Conservation (phyloP, 2,113 vertebrate species). For the Neodon shergylaensis region DNA sequence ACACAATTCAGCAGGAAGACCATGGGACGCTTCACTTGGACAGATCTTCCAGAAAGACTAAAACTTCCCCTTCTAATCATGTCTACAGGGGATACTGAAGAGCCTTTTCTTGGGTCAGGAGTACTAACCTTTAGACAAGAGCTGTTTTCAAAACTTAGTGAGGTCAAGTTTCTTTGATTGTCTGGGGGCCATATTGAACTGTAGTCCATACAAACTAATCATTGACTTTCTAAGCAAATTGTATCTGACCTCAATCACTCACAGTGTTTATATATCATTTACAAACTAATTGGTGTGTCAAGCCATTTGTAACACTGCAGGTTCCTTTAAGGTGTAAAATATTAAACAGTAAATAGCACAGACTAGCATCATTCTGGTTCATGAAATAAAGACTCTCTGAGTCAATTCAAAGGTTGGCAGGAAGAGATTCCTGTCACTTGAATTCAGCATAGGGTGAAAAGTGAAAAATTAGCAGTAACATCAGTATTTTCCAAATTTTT, state of each 20-base stretch:
- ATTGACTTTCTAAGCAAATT: slow-evolving; percentile 41
- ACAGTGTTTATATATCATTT: slow-evolving; percentile 42
- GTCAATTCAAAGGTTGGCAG: slow-evolving; percentile 19
- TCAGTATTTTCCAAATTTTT: slow-evolving; percentile 18
- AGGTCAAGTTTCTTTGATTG: slow-evolving; percentile 45
- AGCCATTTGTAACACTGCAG: neutral
- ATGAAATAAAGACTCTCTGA: slow-evolving; percentile 28
- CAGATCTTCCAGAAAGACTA: neutral
- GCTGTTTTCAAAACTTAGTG: neutral
- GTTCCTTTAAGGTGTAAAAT: neutral
- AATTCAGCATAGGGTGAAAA: slow-evolving; percentile 45
- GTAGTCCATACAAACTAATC: neutral
- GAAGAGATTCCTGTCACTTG: slow-evolving; percentile 48
- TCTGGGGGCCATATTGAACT: neutral
- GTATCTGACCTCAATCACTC: slow-evolving; percentile 13
- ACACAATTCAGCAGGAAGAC: neutral
- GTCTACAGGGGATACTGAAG: neutral
- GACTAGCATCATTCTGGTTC: neutral
- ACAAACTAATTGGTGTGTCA: slow-evolving; percentile 62
- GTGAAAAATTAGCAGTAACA: neutral
- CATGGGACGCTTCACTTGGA: neutral
- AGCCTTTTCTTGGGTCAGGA: neutral
- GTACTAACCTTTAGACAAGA: neutral
- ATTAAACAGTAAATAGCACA: neutral
- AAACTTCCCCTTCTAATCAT: neutral